Conservation (phyloP, 2,797 vertebrate species). For the Sebastes minor region DNA sequence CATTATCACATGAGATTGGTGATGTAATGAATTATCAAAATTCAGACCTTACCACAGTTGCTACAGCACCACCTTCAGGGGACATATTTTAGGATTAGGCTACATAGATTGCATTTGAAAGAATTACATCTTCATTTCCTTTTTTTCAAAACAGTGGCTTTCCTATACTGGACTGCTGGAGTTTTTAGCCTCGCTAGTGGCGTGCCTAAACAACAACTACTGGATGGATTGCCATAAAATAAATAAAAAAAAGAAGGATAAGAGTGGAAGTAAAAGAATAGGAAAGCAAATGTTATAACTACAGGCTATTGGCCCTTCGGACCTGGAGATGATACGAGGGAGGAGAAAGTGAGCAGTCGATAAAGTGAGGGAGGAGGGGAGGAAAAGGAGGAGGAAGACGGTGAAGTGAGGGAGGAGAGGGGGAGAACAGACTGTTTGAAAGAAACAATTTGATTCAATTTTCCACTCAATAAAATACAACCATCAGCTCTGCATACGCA, state of each 20-base stretch:
- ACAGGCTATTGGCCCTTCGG: neutral
- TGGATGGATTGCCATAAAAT: neutral
- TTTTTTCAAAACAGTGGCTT: neutral
- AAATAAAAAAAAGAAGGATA: neutral
- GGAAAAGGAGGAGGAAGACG: neutral
- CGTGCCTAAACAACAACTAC: neutral
- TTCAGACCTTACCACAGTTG: neutral
- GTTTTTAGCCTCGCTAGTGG: neutral
- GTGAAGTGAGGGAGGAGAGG: conserved; percentile 25
- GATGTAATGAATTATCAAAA: neutral
- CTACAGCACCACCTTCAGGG: neutral
- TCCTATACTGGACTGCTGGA: neutral
- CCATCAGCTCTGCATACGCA: conserved; percentile 82
- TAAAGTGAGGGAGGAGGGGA: conserved; percentile 11
- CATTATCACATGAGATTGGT: neutral
- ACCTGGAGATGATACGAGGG: neutral
- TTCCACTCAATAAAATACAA: conserved; percentile 99
- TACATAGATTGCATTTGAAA: neutral
- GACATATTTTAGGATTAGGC: neutral
- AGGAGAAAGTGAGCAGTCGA: neutral
- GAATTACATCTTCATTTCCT: neutral
- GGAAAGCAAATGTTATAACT: neutral
- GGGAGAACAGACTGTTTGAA: conserved; percentile 87
- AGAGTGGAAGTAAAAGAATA: neutral
- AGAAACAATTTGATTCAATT: conserved; percentile 99